Evolutionary conservation across 2,113 vertebrate genomes (phyloP), one percentile per base, ranked within the genome.

Genomic region (Aegypius monachus): DNA sequence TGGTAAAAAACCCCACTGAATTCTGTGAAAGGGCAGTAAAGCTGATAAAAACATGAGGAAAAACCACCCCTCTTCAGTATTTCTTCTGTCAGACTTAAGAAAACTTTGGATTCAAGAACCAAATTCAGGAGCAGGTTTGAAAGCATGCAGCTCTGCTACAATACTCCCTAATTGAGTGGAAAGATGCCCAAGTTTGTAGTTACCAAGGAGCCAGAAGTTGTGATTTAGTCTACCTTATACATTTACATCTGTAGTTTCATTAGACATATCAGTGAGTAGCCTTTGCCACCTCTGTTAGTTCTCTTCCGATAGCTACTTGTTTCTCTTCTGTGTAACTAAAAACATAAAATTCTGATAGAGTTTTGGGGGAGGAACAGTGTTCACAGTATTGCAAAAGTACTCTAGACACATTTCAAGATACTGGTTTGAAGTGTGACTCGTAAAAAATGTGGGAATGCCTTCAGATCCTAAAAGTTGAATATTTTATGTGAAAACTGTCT

Each of bases 51-150:
- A 13, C 15, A 16, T 36, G 16, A 22, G 43, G 47, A 53, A 53
- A 5, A 4, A 0, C 0, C 5, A 32, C 2, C 19, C 5, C 13
- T 53, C 16, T 18, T 40, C 68, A 34, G 16, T 29, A 12, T 36
- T 89, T 59, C 16, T n/a, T 61, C 63, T 43, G 5, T 43, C 19
- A 81, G 31, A 23, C 7, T 71, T 20, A 2, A 38, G 31, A 59
- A 31, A 16, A 20, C 3, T 43, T 77, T 61, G 31, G 9, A 22
- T 70, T 75, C 31, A 36, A 31, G 40, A 29, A 19, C 8, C 0
- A 4, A 61, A 47, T 66, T 59, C 13, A 68, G 70, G 45, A 86
- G 42, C 26, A 68, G 48, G 4, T 38, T 55, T 73, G 55, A 88
- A 59, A 81, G 17, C 73, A 34, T 27, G 43, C 13, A 68, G 32